Conservation (phyloP, 1,140 invertebrate species). For the Elymnias hypermnestra region DNA sequence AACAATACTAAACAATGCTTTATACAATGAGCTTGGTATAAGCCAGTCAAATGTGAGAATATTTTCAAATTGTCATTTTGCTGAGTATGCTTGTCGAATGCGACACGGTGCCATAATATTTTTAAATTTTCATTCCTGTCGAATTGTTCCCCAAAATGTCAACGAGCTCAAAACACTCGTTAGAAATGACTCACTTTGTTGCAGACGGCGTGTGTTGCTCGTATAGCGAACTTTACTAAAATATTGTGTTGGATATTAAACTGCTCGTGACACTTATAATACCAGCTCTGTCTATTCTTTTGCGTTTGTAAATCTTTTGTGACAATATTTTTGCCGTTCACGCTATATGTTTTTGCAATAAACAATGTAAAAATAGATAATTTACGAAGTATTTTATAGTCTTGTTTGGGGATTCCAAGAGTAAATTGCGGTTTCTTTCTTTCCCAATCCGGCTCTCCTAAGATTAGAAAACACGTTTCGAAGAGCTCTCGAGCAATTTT, state of each 20-base stretch:
- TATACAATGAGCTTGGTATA: background rate
- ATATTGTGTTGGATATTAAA: constrained; percentile 58
- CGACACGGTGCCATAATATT: background rate
- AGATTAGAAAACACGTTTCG: constrained; percentile 65
- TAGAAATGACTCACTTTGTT: constrained; percentile 45
- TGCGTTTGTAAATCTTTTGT: constrained; percentile 24
- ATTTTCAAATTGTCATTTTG: background rate
- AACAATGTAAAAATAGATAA: background rate
- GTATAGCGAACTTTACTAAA: constrained; percentile 49
- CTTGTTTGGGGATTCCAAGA: constrained; percentile 17
- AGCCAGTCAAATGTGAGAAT: background rate
- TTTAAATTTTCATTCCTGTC: constrained; percentile 18
- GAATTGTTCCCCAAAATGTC: constrained; percentile 32
- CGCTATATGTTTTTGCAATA: background rate
- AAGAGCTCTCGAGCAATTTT: constrained; percentile 62
- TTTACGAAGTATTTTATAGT: constrained; percentile 3
- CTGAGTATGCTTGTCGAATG: background rate
- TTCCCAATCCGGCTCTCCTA: constrained; percentile 33
- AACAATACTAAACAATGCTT: constrained; percentile 18
- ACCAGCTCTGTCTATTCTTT: constrained; percentile 24
- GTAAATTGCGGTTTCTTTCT: constrained; percentile 31
- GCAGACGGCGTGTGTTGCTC: constrained; percentile 37
- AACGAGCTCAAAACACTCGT: constrained; percentile 49
- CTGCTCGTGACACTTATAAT: constrained; percentile 31
- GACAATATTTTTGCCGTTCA: constrained; percentile 23